Evolutionary conservation across 2,888 invertebrate species (phyloP), one percentile per base, ranked within the genome.

Genomic region (Listrodromus nycthemerus): DNA sequence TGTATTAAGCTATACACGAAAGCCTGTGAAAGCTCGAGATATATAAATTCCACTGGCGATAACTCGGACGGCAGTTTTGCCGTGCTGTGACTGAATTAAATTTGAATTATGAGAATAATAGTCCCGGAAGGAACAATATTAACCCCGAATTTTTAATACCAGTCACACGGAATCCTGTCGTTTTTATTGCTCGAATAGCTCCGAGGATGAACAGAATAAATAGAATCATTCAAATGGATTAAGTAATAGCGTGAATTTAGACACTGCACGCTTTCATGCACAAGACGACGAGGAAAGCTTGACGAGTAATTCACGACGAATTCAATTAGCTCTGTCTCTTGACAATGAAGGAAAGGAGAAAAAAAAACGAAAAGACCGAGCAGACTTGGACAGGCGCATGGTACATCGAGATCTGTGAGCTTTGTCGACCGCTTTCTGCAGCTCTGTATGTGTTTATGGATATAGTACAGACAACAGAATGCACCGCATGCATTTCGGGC

Each of bases 21-120:
- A 50, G 50, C 63, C 78, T 69, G 69, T 52, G 74, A 78, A 74
- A 82, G 78, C 65, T 79, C 70, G 21, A 69, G 63, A 79, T 61
- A 83, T 75, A 75, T 83, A 79, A 75, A 83, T 83, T 83, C 65
- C 82, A 65, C 27, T 8, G 78, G 63, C 69, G 61, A 78, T 78
- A 70, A 69, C 63, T 63, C 45, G 33, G 37, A 8, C 3, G 65
- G 37, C 27, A 65, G 78, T 69, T 37, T 67, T 73, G 52, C 55
- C 19, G 55, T 45, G 13, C 71, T 41, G 48, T 74, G 45, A 45
- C n/a, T 48, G 74, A 78, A 82, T 79, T 77, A 82, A 82, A 69
- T 73, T 78, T 63, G 27, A 74, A 69, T 78, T 63, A 37, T 13
- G 24, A 67, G 50, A 10, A 30, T 45, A 67, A 6, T 41, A 55